Conservation (phyloP, 64 coral and sea anemone genomes). For the Acropora yongei region DNA sequence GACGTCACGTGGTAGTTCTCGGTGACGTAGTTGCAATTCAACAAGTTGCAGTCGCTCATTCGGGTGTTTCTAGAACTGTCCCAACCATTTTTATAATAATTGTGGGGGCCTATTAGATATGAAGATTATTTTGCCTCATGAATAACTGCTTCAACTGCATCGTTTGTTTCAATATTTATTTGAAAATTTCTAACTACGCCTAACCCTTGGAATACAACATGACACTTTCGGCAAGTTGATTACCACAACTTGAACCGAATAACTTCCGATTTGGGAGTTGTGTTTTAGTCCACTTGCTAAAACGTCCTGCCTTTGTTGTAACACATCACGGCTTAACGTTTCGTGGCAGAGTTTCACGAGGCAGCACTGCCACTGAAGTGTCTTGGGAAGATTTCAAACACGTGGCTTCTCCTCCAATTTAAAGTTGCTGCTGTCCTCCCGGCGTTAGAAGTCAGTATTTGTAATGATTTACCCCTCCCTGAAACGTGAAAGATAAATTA, state of each 20-base stretch:
- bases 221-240: not conserved
- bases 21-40: too few species aligned
- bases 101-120: not conserved
- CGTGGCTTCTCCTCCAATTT: not conserved
- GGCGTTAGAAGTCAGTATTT: not conserved
- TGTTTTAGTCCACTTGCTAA: not conserved
- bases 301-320: not conserved
- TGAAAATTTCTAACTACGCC: constrained; percentile 8
- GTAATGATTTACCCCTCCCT: not conserved
- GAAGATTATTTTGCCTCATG: too few species aligned
- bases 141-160: not conserved
- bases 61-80: too few species aligned
- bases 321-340: not conserved
- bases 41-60: too few species aligned
- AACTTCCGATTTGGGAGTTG: not conserved
- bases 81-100: not conserved
- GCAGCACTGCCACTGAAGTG: not conserved
- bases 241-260: not conserved
- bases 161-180: not conserved
- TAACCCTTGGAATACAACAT: constrained; percentile 5
- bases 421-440: not conserved
- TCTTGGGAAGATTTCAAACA: not conserved
- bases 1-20: too few species aligned
- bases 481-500: not conserved
- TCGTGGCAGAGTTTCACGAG: not conserved